Conservation (phyloP, 1,140 invertebrate genomes). For the Rhagoletis zephyria region DNA sequence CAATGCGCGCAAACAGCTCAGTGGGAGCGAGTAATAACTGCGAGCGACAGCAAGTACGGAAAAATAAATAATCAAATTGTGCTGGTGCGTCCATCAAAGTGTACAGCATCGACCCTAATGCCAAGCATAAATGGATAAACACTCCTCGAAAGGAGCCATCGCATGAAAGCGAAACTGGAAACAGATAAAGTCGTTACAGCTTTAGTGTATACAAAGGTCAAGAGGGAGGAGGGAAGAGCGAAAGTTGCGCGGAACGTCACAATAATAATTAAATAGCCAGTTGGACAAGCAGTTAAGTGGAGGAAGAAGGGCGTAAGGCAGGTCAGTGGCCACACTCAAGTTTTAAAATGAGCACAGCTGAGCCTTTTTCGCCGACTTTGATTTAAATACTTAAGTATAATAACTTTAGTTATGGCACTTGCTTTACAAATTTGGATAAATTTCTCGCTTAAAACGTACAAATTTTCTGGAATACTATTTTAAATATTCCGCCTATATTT, state of each 20-base stretch:
- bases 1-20: neutral
- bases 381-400: no score
- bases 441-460: no score
- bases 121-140: conserved; percentile 11
- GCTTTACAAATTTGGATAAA: no score
- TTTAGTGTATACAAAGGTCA: neutral
- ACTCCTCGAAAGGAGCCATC: neutral
- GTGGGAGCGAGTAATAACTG: neutral
- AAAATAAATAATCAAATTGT: conserved; percentile 21
- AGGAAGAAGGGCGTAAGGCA: neutral
- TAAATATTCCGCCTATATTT: no score
- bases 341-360: neutral
- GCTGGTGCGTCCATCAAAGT: conserved; percentile 3
- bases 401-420: no score
- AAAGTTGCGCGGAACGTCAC: neutral
- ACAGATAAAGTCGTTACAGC: neutral
- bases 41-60: neutral
- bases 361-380: neutral
- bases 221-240: neutral
- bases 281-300: neutral
- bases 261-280: conserved; percentile 26
- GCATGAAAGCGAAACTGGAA: conserved; percentile 10
- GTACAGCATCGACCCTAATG: conserved; percentile 9
- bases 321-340: neutral
- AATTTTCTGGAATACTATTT: no score